A percentile compares a stretch with the other conserved stretches of the same genome.
Conservation (phyloP, 2,113 vertebrate species). For the Sapajus apella region DNA sequence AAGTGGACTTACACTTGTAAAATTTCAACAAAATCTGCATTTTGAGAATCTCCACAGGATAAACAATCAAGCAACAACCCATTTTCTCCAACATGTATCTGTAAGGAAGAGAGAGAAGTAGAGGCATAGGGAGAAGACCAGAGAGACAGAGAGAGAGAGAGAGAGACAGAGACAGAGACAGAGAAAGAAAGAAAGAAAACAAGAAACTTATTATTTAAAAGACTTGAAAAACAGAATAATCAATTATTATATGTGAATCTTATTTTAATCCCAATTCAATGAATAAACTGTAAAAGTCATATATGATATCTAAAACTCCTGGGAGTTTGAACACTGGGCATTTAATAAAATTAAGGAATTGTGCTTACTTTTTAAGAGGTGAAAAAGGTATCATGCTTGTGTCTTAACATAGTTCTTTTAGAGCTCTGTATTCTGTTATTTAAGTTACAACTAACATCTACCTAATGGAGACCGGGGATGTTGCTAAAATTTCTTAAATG, state of each 20-base stretch:
- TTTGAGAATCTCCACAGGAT: not conserved
- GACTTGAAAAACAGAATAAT: not conserved
- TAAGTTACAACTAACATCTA: not conserved
- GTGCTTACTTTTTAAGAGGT: not conserved
- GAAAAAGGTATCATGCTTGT: not conserved
- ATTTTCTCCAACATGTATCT: not conserved
- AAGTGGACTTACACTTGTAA: not conserved
- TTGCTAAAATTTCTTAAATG: not conserved
- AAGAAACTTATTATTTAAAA: not conserved
- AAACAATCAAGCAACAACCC: not conserved
- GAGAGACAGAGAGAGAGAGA: not conserved
- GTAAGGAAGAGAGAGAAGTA: not conserved
- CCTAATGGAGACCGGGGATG: not conserved
- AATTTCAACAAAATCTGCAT: not conserved
- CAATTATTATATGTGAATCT: not conserved
- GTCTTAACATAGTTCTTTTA: not conserved
- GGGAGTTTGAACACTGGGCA: not conserved
- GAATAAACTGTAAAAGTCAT: not conserved
- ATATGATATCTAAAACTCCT: not conserved
- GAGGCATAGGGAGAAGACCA: too few relatives aligned
- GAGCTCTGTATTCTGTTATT: not conserved
- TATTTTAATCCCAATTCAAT: not conserved
- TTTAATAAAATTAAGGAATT: conserved; percentile 35
- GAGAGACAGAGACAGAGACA: not conserved
- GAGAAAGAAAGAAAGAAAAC: too few relatives aligned